Evolutionary conservation across 2,113 vertebrate genomes (phyloP).

Genomic region (Malurus elegans): DNA sequence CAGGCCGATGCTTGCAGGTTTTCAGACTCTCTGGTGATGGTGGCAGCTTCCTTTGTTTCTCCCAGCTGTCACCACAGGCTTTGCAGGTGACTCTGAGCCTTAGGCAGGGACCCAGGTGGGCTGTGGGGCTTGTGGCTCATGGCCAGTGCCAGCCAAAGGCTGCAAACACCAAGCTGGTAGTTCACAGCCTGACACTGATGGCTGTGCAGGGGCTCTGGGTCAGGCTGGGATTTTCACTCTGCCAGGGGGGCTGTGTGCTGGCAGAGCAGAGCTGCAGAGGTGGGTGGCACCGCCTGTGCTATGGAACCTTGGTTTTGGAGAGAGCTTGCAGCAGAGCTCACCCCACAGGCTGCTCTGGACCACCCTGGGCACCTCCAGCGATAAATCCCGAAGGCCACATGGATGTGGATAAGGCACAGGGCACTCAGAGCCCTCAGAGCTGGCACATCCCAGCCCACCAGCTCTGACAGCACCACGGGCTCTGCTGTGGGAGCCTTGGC

Average conservation of each 20-base stretch:
- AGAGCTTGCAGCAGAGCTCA: not conserved
- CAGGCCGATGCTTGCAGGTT: accelerated
- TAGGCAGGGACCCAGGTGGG: not conserved
- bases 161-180: accelerated
- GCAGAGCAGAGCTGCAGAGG: not conserved
- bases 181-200: not conserved
- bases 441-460: not conserved
- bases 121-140: accelerated
- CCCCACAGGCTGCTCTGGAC: not conserved
- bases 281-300: accelerated
- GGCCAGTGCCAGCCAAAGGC: not conserved
- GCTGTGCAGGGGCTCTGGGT: not conserved
- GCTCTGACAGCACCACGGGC: accelerated
- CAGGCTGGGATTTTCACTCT: not conserved
- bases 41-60: not conserved
- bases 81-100: not conserved
- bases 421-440: not conserved
- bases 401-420: not conserved
- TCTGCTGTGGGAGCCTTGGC: not conserved
- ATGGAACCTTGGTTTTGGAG: not conserved
- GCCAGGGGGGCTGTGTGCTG: accelerated
- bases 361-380: accelerated
- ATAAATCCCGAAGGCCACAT: not conserved
- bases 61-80: not conserved
- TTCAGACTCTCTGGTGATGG: not conserved